Percentiles rank a stretch among this genome's conserved stretches.
These are phyloP conservation scores for Augiades crinisus DNA, from an alignment of 2,888 invertebrate species.

Conservation along the genomic window DNA sequence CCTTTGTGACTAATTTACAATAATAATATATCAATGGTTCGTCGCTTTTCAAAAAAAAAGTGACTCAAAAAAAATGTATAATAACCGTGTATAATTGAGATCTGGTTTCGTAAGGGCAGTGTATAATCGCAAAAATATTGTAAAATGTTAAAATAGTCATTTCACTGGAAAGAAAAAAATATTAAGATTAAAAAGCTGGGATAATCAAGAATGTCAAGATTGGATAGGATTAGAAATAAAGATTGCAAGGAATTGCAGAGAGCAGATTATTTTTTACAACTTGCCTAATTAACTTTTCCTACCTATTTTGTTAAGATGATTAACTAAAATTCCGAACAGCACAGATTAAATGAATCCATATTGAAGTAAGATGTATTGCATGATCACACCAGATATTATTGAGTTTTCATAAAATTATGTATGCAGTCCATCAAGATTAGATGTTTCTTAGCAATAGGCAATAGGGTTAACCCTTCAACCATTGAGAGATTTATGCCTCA, in stretches of 20 bases:
- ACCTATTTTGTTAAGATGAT: no score
- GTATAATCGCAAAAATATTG: slow-evolving; percentile 10
- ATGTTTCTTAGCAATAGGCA: no score
- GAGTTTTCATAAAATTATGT: no score
- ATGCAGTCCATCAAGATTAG: no score
- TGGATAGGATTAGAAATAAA: neutral
- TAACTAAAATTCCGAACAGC: no score
- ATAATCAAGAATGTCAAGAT: slow-evolving; percentile 11
- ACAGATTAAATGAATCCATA: no score
- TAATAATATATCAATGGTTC: slow-evolving; percentile 12
- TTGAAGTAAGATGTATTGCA: no score
- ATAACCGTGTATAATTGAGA: slow-evolving; percentile 18
- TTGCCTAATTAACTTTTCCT: neutral
- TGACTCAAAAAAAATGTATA: slow-evolving; percentile 19
- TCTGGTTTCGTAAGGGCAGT: neutral
- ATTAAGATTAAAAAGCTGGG: neutral
- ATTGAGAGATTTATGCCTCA: no score
- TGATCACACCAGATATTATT: no score
- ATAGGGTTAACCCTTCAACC: no score
- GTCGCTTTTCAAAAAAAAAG: slow-evolving; percentile 27
- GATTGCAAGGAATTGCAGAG: neutral
- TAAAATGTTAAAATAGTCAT: slow-evolving; percentile 14
- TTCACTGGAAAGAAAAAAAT: neutral
- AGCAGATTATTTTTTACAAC: neutral
- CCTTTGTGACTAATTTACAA: slow-evolving; percentile 23